These are phyloP conservation scores for Hipparchia sbordonii DNA, from an alignment of 2,888 invertebrate species.

Conservation along the genomic window DNA sequence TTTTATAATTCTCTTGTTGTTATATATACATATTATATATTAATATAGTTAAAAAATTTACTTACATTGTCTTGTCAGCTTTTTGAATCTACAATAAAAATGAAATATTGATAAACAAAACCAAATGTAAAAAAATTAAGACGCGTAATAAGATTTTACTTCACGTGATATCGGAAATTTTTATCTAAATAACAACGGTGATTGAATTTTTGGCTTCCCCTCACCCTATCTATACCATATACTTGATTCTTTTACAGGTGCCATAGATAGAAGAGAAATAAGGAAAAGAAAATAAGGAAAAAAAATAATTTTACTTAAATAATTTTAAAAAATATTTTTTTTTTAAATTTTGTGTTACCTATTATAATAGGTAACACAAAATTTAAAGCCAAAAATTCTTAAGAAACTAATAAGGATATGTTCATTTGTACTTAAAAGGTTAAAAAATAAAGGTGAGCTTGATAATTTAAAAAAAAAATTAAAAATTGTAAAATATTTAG, in stretches of 20 bases:
- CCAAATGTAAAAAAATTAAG: not conserved
- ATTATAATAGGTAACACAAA: too few species aligned
- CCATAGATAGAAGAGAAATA: not conserved
- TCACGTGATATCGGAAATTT: not conserved
- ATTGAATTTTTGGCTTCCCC: conserved; percentile 5
- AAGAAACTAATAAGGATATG: too few species aligned
- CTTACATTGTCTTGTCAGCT: conserved; percentile 27
- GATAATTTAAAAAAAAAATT: too few species aligned
- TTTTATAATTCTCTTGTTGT: not conserved
- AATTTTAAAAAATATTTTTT: not conserved
- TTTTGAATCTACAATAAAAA: conserved; percentile 27
- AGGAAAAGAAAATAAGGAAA: not conserved
- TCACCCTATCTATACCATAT: conserved; percentile 5
- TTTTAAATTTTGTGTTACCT: too few species aligned
- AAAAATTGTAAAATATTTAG: not conserved
- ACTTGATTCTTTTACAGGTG: not conserved
- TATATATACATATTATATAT: not conserved
- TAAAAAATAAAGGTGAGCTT: too few species aligned
- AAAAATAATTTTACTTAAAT: not conserved
- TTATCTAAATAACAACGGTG: not conserved
- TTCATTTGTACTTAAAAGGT: too few species aligned
- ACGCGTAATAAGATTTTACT: not conserved
- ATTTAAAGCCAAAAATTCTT: too few species aligned
- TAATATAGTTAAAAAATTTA: not conserved
- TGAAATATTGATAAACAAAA: not conserved